These are phyloP conservation scores for Sinella curviseta DNA, from an alignment of 1,140 invertebrate species.

Conservation along the genomic window DNA sequence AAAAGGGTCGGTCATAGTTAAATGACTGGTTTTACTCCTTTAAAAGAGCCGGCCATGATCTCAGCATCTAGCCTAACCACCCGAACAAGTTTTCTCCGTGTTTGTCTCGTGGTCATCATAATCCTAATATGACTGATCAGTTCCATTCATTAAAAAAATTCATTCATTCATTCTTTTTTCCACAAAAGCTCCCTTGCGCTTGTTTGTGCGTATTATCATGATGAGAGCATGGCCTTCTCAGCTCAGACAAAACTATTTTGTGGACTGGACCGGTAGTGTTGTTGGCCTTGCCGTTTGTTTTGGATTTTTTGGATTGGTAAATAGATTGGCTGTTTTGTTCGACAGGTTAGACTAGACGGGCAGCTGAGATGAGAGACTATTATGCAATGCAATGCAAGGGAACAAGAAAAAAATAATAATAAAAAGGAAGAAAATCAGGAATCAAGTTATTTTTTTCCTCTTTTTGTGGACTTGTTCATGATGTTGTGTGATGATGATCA, in stretches of 20 bases:
- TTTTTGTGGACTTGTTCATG: neutral
- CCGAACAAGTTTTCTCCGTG: conserved; percentile 20
- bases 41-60: neutral
- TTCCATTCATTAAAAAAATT: conserved; percentile 15
- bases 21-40: neutral
- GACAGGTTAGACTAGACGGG: conserved; percentile 19
- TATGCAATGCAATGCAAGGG: neutral
- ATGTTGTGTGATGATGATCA: neutral
- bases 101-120: neutral
- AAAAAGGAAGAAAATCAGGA: conserved; percentile 24
- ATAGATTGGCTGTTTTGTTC: neutral
- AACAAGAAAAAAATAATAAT: conserved; percentile 2
- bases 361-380: neutral
- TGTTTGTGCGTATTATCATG: too few relatives aligned
- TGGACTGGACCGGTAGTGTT: neutral
- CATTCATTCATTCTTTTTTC: neutral
- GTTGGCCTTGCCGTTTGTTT: neutral
- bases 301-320: neutral
- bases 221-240: neutral
- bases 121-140: conserved; percentile 2
- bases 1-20: neutral
- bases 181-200: too few relatives aligned
- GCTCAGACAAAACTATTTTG: neutral
- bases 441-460: conserved; percentile 22
- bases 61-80: too few relatives aligned